Conservation (phyloP, 2,113 vertebrate species). For the Chlamydotis undulata region DNA sequence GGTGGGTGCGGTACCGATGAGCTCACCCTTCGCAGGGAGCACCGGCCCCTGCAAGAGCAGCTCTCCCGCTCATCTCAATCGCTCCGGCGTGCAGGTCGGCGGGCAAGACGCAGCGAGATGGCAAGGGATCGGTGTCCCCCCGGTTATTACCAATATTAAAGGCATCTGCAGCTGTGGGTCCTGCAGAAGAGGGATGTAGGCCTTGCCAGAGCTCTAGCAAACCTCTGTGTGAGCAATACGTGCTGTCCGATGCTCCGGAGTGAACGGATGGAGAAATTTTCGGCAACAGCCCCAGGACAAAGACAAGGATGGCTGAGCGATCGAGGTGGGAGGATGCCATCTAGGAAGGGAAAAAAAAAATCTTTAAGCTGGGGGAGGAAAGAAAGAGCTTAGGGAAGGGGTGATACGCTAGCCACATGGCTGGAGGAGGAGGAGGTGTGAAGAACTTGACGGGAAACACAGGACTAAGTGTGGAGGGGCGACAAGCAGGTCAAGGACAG, state of each 20-base stretch:
- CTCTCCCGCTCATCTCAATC: not conserved
- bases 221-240: not conserved
- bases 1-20: slow-evolving; percentile 1
- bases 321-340: not conserved
- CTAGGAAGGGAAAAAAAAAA: not conserved
- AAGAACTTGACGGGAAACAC: not conserved
- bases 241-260: not conserved
- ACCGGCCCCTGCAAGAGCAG: not conserved
- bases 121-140: not conserved
- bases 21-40: not conserved
- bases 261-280: not conserved
- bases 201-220: not conserved
- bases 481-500: not conserved
- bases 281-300: not conserved
- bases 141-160: not conserved
- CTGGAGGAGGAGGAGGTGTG: slow-evolving; percentile 12
- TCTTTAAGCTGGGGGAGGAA: not conserved
- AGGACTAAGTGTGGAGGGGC: not conserved
- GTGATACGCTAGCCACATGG: not conserved
- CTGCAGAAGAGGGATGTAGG: not conserved
- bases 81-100: not conserved
- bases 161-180: not conserved
- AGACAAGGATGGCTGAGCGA: not conserved
- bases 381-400: not conserved
- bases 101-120: not conserved